Evolutionary conservation across 2,888 invertebrate species (phyloP).

Genomic region (Ochropleura leucogaster): DNA sequence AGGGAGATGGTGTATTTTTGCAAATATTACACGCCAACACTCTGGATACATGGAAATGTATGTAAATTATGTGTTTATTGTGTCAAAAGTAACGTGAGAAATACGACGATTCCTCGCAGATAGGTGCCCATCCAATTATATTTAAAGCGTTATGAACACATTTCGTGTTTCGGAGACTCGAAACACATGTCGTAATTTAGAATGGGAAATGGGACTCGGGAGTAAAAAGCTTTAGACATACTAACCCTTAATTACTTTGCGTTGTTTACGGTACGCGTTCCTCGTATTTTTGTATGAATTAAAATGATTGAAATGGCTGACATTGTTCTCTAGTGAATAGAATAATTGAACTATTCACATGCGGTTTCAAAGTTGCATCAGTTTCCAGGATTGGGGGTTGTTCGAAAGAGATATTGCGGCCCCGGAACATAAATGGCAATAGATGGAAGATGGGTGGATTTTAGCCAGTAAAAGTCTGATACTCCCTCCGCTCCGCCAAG

Average conservation of each 20-base stretch:
- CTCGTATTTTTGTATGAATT: constrained; percentile 14
- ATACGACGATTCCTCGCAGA: constrained; percentile 29
- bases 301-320: background rate
- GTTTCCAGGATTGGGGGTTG: background rate
- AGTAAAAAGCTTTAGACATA: constrained; percentile 43
- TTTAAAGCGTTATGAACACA: constrained; percentile 57
- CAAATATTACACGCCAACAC: background rate
- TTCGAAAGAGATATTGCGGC: no score
- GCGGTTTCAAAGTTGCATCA: background rate
- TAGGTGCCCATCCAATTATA: constrained; percentile 53
- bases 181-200: constrained; percentile 55
- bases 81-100: constrained; percentile 45
- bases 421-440: no score
- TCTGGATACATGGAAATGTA: constrained; percentile 11
- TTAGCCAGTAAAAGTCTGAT: no score
- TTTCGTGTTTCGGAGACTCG: constrained; percentile 40
- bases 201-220: constrained; percentile 44
- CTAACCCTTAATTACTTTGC: constrained; percentile 50
- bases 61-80: constrained; percentile 45
- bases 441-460: no score
- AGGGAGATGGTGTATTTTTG: background rate
- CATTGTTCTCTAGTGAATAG: background rate
- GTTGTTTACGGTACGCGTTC: constrained; percentile 11
- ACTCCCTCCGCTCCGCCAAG: no score
- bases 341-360: background rate